Evolutionary conservation across 2,888 invertebrate species (phyloP), one percentile per base, ranked within the genome.

Genomic region (Drosophila multiciliata): DNA sequence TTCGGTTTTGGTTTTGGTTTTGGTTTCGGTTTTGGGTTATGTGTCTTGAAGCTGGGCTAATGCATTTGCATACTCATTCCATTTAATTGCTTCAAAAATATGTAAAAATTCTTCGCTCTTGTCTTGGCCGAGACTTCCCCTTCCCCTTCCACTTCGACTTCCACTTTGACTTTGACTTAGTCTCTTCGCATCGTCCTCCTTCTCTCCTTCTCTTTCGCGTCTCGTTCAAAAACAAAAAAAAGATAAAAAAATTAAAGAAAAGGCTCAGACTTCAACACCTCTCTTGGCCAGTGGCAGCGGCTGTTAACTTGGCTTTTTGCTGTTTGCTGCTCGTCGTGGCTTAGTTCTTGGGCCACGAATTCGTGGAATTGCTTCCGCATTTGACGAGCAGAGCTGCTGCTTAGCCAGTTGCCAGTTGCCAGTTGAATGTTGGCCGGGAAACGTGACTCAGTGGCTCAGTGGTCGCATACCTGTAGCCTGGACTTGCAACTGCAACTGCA

Each of bases 1-100:
- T 55, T 64, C 9, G 59, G 57, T 60, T 63, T 78, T 35, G 55
- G 77, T 53, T 49, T 60, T 49, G 60, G 59, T 45, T 48, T 59
- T 49, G 23, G 32, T n/a, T 57, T 57, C 40, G 61, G 17, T 26
- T 75, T 23, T 61, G 36, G 33, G 36, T 68, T 45, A 40, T 53
- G 29, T 49, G 42, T 54, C 53, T 54, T 42, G 23, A 45, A 68
- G 66, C 57, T 65, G 68, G 57, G 72, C 85, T 73, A 82, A 89
- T 87, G 87, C 85, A 84, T 84, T 84, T 84, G 89, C 83, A 84
- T 84, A 87, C 83, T 89, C 87, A 87, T 90, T 77, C 88, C 86
- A 90, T 87, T 87, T 87, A 87, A 87, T 87, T 87, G 90, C 90
- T 81, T 76, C 81, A 73, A 86, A 87, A 90, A 86, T 87, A 87